These are phyloP conservation scores for Melinaea marsaeus DNA, from an alignment of 2,888 invertebrate species.

Conservation along the genomic window DNA sequence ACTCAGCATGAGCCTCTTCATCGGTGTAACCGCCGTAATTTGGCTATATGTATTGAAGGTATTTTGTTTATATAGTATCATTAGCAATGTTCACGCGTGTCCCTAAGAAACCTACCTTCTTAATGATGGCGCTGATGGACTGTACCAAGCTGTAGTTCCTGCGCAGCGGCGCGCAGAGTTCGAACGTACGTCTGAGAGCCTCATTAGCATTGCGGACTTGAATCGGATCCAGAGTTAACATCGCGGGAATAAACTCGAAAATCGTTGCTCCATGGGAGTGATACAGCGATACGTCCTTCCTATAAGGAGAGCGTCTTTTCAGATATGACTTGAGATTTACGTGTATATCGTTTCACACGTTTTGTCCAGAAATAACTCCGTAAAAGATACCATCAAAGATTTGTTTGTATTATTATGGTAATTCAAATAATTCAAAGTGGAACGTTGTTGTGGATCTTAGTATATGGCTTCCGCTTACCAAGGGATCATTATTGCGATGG, in stretches of 20 bases:
- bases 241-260: constrained; percentile 93
- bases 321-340: no score
- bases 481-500: constrained; percentile 86
- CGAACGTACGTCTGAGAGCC: constrained; percentile 86
- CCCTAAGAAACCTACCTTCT: constrained; percentile 61
- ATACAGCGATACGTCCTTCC: constrained; percentile 90
- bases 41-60: constrained; percentile 57
- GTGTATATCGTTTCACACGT: no score
- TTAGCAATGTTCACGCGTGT: no score
- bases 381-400: no score
- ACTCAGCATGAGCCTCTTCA: constrained; percentile 94
- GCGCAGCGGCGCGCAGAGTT: constrained; percentile 85
- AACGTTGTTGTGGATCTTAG: neutral
- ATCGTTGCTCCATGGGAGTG: constrained; percentile 94
- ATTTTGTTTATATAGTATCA: no score
- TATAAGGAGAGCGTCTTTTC: constrained; percentile 43
- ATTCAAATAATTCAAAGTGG: no score
- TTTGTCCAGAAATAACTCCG: no score
- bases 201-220: constrained; percentile 80
- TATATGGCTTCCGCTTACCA: constrained; percentile 74
- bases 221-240: constrained; percentile 92
- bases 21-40: constrained; percentile 88
- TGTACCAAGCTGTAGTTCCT: constrained; percentile 85
- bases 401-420: no score
- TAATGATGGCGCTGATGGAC: constrained; percentile 86